phyloP scores from a whole-genome alignment of 2,797 vertebrate species.

The Sebastes flavidus region DNA sequence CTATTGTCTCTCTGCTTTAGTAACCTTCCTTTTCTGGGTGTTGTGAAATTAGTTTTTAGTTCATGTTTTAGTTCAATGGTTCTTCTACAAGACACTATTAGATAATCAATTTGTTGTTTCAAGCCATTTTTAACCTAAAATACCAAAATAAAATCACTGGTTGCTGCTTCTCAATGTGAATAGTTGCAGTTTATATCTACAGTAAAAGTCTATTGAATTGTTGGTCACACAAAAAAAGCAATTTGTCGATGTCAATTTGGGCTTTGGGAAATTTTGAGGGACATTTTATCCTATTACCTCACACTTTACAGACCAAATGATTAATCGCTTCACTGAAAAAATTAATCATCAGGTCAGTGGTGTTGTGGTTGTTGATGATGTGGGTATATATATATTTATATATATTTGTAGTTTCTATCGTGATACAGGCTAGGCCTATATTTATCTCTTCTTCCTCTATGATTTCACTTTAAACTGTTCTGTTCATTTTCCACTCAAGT shows the following conservation, averaged over 20 bases:
- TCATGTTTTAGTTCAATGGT: no score
- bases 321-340: no score
- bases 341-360: no score
- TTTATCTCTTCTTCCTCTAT: no score
- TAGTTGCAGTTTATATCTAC: neutral
- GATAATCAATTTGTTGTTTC: neutral
- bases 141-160: neutral
- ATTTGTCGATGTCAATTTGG: neutral
- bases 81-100: neutral
- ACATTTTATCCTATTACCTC: neutral
- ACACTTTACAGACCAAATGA: neutral
- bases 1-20: neutral
- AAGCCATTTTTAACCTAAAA: neutral
- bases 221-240: neutral
- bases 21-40: neutral
- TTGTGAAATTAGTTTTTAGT: no score
- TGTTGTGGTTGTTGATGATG: no score
- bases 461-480: no score
- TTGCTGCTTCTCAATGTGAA: neutral
- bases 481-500: no score
- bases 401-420: no score
- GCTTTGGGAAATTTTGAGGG: neutral
- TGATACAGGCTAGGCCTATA: no score
- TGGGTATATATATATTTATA: no score
- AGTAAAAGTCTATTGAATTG: neutral